phyloP scores from a whole-genome alignment of 2,113 vertebrate genomes.

The Notarius lentiginosus region DNA sequence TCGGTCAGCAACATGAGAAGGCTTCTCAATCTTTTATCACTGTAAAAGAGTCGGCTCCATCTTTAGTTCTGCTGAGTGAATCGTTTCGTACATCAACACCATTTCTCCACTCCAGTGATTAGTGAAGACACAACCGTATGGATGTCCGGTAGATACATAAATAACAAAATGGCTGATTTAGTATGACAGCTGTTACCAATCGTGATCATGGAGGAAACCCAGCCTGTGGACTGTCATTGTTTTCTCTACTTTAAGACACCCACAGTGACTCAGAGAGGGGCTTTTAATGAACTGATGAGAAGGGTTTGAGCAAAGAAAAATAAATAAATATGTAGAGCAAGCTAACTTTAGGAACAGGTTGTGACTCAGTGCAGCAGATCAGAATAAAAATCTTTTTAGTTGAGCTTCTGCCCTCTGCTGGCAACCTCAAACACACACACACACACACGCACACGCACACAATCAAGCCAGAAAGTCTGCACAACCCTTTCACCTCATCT shows the following conservation, averaged over 20 bases:
- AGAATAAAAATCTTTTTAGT: not conserved
- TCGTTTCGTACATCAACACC: not conserved
- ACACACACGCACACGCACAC: too few relatives aligned
- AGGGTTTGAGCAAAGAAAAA: not conserved
- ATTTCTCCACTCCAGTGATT: not conserved
- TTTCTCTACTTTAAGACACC: not conserved
- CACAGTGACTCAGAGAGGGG: not conserved
- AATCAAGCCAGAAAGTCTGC: too few relatives aligned
- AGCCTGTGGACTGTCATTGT: not conserved
- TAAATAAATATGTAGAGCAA: not conserved
- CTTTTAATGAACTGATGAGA: not conserved
- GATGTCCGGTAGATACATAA: not conserved
- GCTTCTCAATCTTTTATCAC: not conserved
- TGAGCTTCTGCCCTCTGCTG: slow-evolving; percentile 40
- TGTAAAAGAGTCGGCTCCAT: not conserved
- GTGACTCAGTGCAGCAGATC: not conserved
- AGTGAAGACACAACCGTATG: not conserved
- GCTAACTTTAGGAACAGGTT: too few relatives aligned
- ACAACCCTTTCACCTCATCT: too few relatives aligned
- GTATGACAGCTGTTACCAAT: not conserved
- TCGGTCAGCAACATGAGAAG: not conserved
- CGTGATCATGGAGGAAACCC: not conserved
- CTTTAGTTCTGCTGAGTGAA: not conserved
- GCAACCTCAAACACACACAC: not conserved
- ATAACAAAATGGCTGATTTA: not conserved